Base-by-base conservation (phyloP, 2,888 invertebrate genomes). In the Eueremaeus valkanovi region DNA sequence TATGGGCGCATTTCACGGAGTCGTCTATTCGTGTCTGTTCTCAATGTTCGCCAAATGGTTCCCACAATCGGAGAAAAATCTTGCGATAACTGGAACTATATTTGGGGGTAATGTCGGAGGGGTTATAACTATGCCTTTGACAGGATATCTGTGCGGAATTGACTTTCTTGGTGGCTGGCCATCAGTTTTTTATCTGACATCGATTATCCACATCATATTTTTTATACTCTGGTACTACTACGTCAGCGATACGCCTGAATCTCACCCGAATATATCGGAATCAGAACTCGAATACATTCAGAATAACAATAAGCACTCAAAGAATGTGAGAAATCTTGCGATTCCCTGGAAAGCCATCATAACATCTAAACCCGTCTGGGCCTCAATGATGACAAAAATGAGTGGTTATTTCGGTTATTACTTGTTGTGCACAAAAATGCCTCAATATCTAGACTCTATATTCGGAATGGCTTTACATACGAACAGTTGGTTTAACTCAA, bases 381-480 rank as follows among this genome's bases (percentile, higher is more conserved):
- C 73, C 18, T 36, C 36, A 63, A 29, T 42, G 13, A 31, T 58
- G 3, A 1, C 21, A 1, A 55, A 73, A 63, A 24, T 36, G 1
- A 33, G 29, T 13, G 24, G 51, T 13, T 27, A 24, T 49, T 75
- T 75, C 36, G 70, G 75, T n/a, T 75, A 75, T 36, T 75, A 33
- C 24, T 13, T 75, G 1, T 24, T 75, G 49, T 11, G n/a, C 5
- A 70, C 75, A 6, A 75, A 75, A 55, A 70, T 75, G 70, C 75
- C 75, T 18, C 1, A 42, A 31, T 75, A 70, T 36, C 18, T 75
- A 1, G 45, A 49, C 11, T 31, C 36, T 36, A 40, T 70, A 9
- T 55, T 70, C 36, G 49, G 51, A 16, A 36, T 75, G 33, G 31
- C 40, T 16, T 42, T 75, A 18, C 68, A 70, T 21, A 75, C n/a